phyloP scores from a whole-genome alignment of 2,797 vertebrate genomes.

The Aphelocoma californica region DNA sequence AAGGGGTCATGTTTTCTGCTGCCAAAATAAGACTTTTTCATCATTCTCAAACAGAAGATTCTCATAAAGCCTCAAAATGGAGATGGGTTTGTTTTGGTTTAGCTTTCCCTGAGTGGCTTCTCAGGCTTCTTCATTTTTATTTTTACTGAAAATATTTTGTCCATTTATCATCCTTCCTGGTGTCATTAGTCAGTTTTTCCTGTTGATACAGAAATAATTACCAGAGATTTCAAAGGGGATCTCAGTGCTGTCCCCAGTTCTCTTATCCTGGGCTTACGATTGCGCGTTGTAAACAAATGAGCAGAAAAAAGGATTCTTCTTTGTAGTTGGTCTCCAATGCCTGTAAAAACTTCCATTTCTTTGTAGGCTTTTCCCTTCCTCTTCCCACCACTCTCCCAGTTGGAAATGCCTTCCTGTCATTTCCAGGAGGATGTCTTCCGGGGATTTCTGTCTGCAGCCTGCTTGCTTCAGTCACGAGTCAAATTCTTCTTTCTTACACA shows the following conservation, averaged over 20 bases:
- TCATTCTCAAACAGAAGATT: neutral
- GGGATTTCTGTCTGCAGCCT: neutral
- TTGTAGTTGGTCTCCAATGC: conserved; percentile 17
- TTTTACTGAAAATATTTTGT: conserved; percentile 36
- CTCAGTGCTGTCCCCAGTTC: neutral
- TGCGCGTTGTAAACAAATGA: conserved; percentile 17
- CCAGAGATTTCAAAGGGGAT: conserved; percentile 10
- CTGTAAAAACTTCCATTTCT: conserved; percentile 50
- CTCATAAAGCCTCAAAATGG: neutral
- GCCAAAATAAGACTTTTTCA: neutral
- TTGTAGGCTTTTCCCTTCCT: conserved; percentile 55
- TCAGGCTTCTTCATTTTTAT: neutral
- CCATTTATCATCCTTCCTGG: conserved; percentile 25
- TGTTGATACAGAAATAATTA: conserved; percentile 37
- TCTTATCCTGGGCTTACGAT: neutral
- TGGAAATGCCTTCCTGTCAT: conserved; percentile 36
- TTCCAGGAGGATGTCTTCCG: conserved; percentile 14
- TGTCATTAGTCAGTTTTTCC: conserved; percentile 46
- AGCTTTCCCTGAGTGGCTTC: neutral
- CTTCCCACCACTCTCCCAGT: conserved; percentile 11
- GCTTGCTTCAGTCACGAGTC: neutral
- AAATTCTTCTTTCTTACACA: neutral
- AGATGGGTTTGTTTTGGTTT: neutral
- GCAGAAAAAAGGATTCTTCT: neutral
- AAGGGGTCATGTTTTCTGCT: neutral